Base-by-base conservation (phyloP, 2,888 invertebrate genomes). In the Escarpia spicata region DNA sequence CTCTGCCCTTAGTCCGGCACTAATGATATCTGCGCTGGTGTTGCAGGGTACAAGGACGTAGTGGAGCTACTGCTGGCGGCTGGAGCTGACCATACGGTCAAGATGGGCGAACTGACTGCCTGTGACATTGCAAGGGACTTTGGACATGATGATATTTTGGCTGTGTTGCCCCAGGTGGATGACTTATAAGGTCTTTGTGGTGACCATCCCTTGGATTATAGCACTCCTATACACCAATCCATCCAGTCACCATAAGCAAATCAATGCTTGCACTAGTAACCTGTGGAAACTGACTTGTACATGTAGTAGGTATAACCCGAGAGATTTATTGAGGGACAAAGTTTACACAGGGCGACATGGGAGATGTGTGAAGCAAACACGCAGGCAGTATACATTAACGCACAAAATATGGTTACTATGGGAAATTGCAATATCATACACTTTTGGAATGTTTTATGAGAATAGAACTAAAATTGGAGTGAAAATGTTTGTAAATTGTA, bases 51-150 rank as follows among this genome's bases (percentile, higher is more conserved):
- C 92, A 94, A 93, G 90, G 95, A 95, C 90, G 95, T 96, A 15
- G 96, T 96, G 6, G 95, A 95, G 92, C 93, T 95, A 45, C 93
- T 96, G 58, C 91, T 96, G 44, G 94, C 94, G 91, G 94, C 95
- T 45, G 95, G 95, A 90, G 96, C 96, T 89, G 95, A 96, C 93
- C 93, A 92, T 0, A 92, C 91, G 2, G 89, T 95, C 9, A 95
- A 95, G 93, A 96, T 96, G 96, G 96, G 95, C 19, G 95, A 95
- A 43, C 93, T 95, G 43, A 95, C 95, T 8, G 94, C 95, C 9
- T 37, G 93, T 12, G 96, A 95, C 92, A 95, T 96, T 90, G 96
- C 96, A 2, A 93, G 94, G 93, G 96, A 96, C 92, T 96, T 96
- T 94, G 95, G 95, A 15, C 95, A 95, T 92, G 92, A 93, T 10